Evolutionary conservation across 2,888 invertebrate genomes (phyloP), one percentile per base, ranked within the genome.

Genomic region (Seira ritae): DNA sequence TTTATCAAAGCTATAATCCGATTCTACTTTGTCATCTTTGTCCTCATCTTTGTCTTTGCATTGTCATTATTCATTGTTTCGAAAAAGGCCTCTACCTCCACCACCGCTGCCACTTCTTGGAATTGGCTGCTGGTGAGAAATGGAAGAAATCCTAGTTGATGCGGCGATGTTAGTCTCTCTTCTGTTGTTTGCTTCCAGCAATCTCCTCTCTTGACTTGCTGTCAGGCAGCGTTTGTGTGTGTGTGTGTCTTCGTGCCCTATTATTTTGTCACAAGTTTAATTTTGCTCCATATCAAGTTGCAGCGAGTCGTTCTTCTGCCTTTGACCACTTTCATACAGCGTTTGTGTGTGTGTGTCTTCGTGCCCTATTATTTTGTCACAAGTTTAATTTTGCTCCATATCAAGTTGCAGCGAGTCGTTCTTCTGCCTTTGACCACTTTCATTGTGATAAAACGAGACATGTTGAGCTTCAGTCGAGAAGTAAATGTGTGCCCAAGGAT

Each of bases 11-110:
- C 55, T 55, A 31, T 31, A 55, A 55, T 55, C 55, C 55, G 55
- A 55, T 55, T 31, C 55, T 55, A 55, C 55, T 55, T 55, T 55
- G 55, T 55, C 55, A 55, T 55, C 55, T 55, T 31, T 31, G 31
- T 31, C 31, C 31, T 31, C 31, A 31, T 31, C 31, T 31, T 72
- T 60, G 62, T 72, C 37, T 62, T 37, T 60, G 23, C 62, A 60
- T 19, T 19, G 60, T 24, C 62, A 72, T 72, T 72, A 31, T 55
- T 15, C 50, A 55, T 55, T 55, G 15, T 55, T 55, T 55, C 55
- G 6, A 12, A 55, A 17, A 55, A 55, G 55, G 55, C 55, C 55
- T 55, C 15, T n/a, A 8, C 8, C 31, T 31, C 31, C 8, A 2
- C 31, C 2, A 31, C 2, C 31, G n/a, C n/a, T n/a, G 31, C 31